phyloP scores from a whole-genome alignment of 2,888 invertebrate species.

The Conops quadrifasciatus region DNA sequence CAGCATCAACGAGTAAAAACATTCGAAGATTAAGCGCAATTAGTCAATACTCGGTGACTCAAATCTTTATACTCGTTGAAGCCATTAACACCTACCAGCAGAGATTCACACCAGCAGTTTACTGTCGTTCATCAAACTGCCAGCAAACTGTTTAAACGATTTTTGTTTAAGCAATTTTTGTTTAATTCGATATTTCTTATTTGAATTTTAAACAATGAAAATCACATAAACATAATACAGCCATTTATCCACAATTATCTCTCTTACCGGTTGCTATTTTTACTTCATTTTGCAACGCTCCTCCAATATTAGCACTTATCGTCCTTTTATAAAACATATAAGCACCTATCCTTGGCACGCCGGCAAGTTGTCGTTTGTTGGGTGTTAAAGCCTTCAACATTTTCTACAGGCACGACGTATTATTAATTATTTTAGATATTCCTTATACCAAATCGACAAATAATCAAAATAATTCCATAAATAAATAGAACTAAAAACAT shows the following conservation, averaged over 20 bases:
- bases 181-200: too few species aligned
- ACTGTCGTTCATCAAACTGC: too few species aligned
- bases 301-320: neutral
- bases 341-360: neutral
- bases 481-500: too few species aligned
- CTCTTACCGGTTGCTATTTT: neutral
- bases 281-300: neutral
- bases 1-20: neutral
- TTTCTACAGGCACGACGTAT: neutral
- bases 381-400: neutral
- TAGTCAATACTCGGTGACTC: too few species aligned
- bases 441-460: neutral
- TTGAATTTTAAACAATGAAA: too few species aligned
- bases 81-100: too few species aligned
- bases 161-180: too few species aligned
- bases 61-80: too few species aligned
- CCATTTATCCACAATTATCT: neutral
- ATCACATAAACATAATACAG: neutral
- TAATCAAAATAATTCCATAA: too few species aligned
- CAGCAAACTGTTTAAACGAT: too few species aligned
- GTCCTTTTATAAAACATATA: neutral
- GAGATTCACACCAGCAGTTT: too few species aligned
- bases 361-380: neutral
- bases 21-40: too few species aligned
- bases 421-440: conserved; percentile 13